These are phyloP conservation scores for Hippocampus mohnikei DNA, from an alignment of 2,113 vertebrate genomes.

Conservation along the genomic window DNA sequence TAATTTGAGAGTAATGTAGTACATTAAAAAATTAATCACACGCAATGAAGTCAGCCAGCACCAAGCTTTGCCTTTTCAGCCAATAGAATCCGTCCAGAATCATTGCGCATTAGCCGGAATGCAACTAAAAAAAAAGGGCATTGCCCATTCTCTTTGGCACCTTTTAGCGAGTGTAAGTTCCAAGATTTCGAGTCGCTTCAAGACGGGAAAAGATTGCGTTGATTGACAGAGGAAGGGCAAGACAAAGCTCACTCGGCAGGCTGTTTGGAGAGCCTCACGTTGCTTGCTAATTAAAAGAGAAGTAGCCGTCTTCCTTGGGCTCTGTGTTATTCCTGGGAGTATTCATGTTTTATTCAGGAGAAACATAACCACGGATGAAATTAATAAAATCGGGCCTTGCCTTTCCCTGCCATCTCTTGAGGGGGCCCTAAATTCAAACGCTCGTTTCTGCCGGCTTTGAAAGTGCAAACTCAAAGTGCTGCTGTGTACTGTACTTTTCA, in stretches of 20 bases:
- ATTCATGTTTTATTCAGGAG: slow-evolving; percentile 78
- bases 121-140: slow-evolving; percentile 32
- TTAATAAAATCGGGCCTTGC: slow-evolving; percentile 75
- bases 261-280: slow-evolving; percentile 46
- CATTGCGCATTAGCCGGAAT: slow-evolving; percentile 8
- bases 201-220: slow-evolving; percentile 46
- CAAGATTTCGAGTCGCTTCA: slow-evolving; percentile 56
- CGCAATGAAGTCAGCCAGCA: slow-evolving; percentile 22
- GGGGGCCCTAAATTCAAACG: slow-evolving; percentile 69
- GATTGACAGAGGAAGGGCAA: slow-evolving; percentile 69
- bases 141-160: slow-evolving; percentile 44
- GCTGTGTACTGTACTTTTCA: slow-evolving; percentile 67
- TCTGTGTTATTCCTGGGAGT: slow-evolving; percentile 69
- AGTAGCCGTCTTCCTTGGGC: slow-evolving; percentile 69
- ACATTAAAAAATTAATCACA: slow-evolving; percentile 40
- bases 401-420: slow-evolving; percentile 69
- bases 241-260: slow-evolving; percentile 63
- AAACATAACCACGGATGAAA: slow-evolving; percentile 76
- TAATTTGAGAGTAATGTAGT: slow-evolving; percentile 31
- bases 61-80: slow-evolving; percentile 18
- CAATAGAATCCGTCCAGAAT: slow-evolving; percentile 19
- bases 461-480: slow-evolving; percentile 73
- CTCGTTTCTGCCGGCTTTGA: slow-evolving; percentile 68
- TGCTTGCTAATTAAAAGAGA: slow-evolving; percentile 71
- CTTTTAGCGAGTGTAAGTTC: slow-evolving; percentile 44